These are phyloP conservation scores for Dasyornis broadbenti DNA, from an alignment of 2,113 vertebrate genomes.

Conservation along the genomic window DNA sequence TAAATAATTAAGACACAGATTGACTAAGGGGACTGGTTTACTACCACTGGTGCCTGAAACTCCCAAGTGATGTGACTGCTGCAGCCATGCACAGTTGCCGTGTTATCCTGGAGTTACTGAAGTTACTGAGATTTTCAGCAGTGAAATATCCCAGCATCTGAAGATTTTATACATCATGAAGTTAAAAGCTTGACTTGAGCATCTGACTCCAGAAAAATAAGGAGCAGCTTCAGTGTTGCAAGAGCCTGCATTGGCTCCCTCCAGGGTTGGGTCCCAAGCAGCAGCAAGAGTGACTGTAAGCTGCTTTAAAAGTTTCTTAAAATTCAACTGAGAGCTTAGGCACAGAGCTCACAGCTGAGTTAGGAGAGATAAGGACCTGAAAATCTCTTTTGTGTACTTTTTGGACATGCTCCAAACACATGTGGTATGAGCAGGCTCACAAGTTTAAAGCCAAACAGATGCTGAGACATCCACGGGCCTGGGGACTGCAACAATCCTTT, in stretches of 20 bases:
- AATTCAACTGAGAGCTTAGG: neutral
- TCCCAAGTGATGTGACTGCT: neutral
- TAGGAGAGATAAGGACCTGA: neutral
- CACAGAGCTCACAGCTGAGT: neutral
- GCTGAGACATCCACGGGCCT: neutral
- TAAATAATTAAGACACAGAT: neutral
- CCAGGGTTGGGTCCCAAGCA: fast-evolving
- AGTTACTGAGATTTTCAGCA: neutral
- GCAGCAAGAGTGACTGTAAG: neutral
- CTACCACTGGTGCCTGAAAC: neutral
- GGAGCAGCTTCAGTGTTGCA: neutral
- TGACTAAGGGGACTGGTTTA: neutral
- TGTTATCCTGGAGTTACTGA: neutral
- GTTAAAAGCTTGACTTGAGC: neutral
- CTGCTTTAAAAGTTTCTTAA: neutral
- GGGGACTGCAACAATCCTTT: neutral
- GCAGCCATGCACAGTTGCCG: neutral
- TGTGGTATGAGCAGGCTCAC: neutral
- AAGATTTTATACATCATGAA: neutral
- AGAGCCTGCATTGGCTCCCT: neutral
- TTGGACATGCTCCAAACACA: neutral
- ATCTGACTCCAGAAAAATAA: neutral
- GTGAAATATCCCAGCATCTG: neutral
- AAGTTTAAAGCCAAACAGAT: neutral
- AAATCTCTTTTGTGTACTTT: neutral